These are phyloP conservation scores for Thymelicus lineola DNA, from an alignment of 2,888 invertebrate species.

Conservation along the genomic window DNA sequence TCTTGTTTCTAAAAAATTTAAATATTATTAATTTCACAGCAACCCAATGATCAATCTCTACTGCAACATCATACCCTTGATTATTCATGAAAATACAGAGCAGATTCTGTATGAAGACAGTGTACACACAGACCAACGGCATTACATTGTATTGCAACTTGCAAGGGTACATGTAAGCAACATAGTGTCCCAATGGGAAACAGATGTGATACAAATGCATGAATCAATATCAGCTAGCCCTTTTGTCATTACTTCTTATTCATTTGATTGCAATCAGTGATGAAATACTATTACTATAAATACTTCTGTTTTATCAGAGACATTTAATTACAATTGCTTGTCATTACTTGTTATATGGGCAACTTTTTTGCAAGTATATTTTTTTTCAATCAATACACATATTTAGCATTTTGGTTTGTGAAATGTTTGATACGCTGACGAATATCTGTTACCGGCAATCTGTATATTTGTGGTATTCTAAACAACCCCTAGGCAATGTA, in stretches of 20 bases:
- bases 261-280: slow-evolving; percentile 1
- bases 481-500: no score
- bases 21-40: no score
- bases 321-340: not conserved
- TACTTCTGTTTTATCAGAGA: no score
- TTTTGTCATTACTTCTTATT: slow-evolving; percentile 7
- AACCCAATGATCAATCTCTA: no score
- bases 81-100: not conserved
- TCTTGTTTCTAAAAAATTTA: no score
- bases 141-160: slow-evolving; percentile 6
- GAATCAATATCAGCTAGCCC: not conserved
- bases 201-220: not conserved
- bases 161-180: not conserved
- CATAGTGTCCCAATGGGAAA: not conserved
- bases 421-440: no score
- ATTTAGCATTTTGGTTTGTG: no score
- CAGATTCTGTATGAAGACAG: not conserved
- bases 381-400: no score
- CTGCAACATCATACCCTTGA: not conserved
- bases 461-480: no score
- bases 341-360: no score
- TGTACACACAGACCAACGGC: not conserved
- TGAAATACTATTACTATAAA: not conserved
- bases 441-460: no score
- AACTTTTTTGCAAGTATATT: no score